Evolutionary conservation across 2,888 invertebrate species (phyloP).

Genomic region (Andrena minutula): DNA sequence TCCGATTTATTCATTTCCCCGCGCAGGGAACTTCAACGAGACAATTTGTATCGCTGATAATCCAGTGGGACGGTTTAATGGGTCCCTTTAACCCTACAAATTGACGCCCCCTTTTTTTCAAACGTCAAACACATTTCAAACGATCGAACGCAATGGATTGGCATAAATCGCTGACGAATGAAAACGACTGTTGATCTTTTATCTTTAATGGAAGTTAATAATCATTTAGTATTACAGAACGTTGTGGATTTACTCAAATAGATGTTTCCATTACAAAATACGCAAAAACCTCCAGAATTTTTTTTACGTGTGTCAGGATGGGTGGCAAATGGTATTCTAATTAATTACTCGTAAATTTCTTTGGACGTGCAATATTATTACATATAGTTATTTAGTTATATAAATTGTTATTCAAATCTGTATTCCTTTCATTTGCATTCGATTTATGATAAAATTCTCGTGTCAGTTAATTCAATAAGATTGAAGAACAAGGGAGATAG

Average conservation of each 20-base stretch:
- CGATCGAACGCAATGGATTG: background rate
- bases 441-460: conserved; percentile 51
- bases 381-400: too few species aligned
- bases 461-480: conserved; percentile 43
- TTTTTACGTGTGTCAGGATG: too few species aligned
- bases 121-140: background rate
- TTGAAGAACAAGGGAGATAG: conserved; percentile 19
- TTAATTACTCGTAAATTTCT: too few species aligned
- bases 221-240: background rate
- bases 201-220: background rate
- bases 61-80: conserved; percentile 47
- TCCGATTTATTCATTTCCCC: conserved; percentile 34
- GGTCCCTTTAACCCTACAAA: conserved; percentile 48
- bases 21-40: background rate
- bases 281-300: too few species aligned
- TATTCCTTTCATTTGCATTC: conserved; percentile 9
- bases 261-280: too few species aligned
- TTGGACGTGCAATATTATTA: too few species aligned
- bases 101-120: conserved; percentile 40
- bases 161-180: background rate
- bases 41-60: conserved; percentile 45
- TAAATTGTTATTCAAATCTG: conserved; percentile 6
- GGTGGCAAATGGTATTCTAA: too few species aligned
- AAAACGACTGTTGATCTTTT: background rate
- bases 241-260: too few species aligned